Conservation (phyloP, 2,797 vertebrate species). For the Neostethus bicornis region DNA sequence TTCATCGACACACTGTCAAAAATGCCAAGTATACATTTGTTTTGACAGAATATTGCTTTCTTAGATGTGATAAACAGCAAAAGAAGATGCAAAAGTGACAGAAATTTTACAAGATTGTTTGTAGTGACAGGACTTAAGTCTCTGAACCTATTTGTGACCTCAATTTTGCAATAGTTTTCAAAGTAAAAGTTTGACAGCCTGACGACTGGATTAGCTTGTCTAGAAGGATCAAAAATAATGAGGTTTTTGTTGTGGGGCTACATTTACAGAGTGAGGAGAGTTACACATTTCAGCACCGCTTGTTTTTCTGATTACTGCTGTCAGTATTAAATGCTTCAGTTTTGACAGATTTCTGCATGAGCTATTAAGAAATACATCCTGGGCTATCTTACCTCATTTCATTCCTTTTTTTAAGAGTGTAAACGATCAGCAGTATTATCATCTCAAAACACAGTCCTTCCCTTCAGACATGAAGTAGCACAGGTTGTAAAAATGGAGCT, state of each 20-base stretch:
- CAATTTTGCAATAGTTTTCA: constrained; percentile 33
- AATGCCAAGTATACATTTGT: constrained; percentile 38
- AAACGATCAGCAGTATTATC: no score
- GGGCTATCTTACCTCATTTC: not conserved
- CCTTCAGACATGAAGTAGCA: no score
- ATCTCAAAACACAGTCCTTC: no score
- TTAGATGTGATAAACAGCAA: constrained; percentile 28
- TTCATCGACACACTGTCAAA: constrained; percentile 26
- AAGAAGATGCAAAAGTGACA: constrained; percentile 19
- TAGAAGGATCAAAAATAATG: constrained; percentile 23
- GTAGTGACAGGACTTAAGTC: constrained; percentile 34
- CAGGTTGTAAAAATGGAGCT: no score
- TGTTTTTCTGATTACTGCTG: not conserved
- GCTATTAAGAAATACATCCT: not conserved
- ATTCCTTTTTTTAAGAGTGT: no score
- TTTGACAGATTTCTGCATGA: not conserved
- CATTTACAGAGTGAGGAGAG: not conserved
- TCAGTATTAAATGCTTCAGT: not conserved
- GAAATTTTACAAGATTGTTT: constrained; percentile 20
- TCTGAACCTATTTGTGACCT: constrained; percentile 31
- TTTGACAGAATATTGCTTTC: constrained; percentile 37
- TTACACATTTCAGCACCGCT: not conserved
- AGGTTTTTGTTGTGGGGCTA: constrained; percentile 3
- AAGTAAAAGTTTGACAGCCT: constrained; percentile 19
- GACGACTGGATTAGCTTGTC: constrained; percentile 18